Base-by-base conservation (phyloP, 2,113 vertebrate species). In the Sprattus sprattus region DNA sequence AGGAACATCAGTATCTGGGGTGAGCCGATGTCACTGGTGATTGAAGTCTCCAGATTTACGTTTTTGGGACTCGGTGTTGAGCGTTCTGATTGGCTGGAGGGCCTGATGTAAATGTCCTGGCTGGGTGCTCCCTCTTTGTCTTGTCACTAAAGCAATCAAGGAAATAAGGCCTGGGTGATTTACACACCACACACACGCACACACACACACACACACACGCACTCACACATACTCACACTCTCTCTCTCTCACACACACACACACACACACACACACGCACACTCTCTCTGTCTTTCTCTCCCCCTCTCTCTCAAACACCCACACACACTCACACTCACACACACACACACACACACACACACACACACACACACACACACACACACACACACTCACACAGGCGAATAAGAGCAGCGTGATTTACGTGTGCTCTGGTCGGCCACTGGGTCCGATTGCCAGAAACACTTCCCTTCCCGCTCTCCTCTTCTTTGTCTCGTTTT, bases 81-180 rank as follows among this genome's bases (percentile, higher is more conserved):
- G 71, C 32, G 28, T 44, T 78, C 71, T 78, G 71, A 78, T 78
- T 78, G 71, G 71, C 64, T 32, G n/a, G 10, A 60, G n/a, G 45
- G 82, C 54, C 82, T 67, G 82, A 83, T 78, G 71, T 83, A 67
- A 64, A n/a, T 28, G 64, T 45, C 28, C 54, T 71, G 45, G 46
- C 83, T 49, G 64, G 78, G 45, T 44, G 67, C 67, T 32, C 52
- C 49, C 64, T 85, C 80, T 89, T 83, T 88, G 87, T 88, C 87
- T 87, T 91, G 88, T 91, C 89, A 88, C 54, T 47, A 44, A 86
- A n/a, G 84, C 86, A 89, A 91, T 89, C 89, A 89, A 82, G 86
- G 88, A 89, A 90, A 89, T 89, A 85, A 89, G 85, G 57, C 83
- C 46, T 46, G 71, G 49, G 46, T 88, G 87, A 89, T 91, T 89